Conservation (phyloP, 2,797 vertebrate genomes). For the Cyprinodon diabolis region DNA sequence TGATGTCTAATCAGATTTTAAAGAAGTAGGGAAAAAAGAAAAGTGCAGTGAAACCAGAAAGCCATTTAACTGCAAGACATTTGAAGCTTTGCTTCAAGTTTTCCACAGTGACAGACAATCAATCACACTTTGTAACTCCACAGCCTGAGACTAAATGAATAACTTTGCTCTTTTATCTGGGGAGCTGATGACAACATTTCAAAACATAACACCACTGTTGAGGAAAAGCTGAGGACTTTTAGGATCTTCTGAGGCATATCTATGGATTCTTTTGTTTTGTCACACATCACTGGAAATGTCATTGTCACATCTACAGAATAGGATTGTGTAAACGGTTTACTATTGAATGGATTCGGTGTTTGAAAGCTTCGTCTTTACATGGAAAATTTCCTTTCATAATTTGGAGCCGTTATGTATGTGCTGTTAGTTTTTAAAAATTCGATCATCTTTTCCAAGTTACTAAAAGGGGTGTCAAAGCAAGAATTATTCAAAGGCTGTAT, state of each 20-base stretch:
- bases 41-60: conserved; percentile 34
- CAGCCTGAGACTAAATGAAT: conserved; percentile 22
- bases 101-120: conserved; percentile 58
- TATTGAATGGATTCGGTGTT: not conserved
- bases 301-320: not conserved
- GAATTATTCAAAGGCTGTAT: no score
- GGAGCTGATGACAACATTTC: conserved; percentile 40
- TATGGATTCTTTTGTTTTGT: not conserved
- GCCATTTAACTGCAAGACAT: conserved; percentile 57
- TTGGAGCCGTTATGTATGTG: not conserved
- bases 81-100: conserved; percentile 57
- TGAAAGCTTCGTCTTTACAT: not conserved
- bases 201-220: conserved; percentile 23
- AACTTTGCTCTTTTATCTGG: conserved; percentile 35
- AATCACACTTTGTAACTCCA: conserved; percentile 48
- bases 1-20: conserved; percentile 74
- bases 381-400: not conserved
- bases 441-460: not conserved
- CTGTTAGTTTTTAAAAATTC: not conserved
- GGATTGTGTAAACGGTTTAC: not conserved
- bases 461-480: no score
- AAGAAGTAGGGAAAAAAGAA: conserved; percentile 51
- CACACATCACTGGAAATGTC: not conserved
- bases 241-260: not conserved
- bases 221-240: not conserved